Evolutionary conservation across 2,113 vertebrate species (phyloP).

Genomic region (Poeciliopsis occidentalis): DNA sequence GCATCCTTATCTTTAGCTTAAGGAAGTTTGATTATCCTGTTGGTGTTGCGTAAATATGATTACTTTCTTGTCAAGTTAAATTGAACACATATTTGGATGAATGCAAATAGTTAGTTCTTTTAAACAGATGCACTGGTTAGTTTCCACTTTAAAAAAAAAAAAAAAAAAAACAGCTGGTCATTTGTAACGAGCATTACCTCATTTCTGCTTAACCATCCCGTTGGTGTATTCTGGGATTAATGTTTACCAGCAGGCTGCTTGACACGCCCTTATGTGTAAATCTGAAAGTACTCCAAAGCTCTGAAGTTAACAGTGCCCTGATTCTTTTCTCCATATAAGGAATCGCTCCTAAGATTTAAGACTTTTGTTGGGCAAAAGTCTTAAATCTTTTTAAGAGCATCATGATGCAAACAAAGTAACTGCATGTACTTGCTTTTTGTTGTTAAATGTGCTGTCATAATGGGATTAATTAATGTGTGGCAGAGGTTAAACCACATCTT

Average conservation of each 20-base stretch:
- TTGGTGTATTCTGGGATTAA: slow-evolving; percentile 34
- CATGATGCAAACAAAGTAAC: slow-evolving; percentile 37
- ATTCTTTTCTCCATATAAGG: slow-evolving; percentile 61
- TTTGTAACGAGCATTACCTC: slow-evolving; percentile 4
- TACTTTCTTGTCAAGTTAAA: background rate
- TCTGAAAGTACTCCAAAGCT: slow-evolving; percentile 45
- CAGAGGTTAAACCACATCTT: slow-evolving; percentile 13
- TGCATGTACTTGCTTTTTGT: slow-evolving; percentile 26
- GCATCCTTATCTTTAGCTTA: too few relatives aligned
- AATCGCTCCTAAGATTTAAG: slow-evolving; percentile 29
- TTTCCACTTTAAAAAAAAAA: too few relatives aligned
- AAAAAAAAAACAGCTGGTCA: slow-evolving; percentile 1
- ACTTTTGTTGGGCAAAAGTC: slow-evolving; percentile 24
- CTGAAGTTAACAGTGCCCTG: slow-evolving; percentile 28
- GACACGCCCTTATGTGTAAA: slow-evolving; percentile 45
- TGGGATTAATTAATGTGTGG: slow-evolving; percentile 26
- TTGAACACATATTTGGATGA: background rate
- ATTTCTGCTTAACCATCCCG: slow-evolving; percentile 10
- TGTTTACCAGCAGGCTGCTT: slow-evolving; percentile 39
- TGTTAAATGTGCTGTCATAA: slow-evolving; percentile 36
- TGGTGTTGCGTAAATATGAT: background rate
- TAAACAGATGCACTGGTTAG: background rate
- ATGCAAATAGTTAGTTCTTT: too few relatives aligned
- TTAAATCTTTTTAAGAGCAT: slow-evolving; percentile 11
- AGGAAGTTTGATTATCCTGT: too few relatives aligned